Conservation (phyloP, 2,113 vertebrate species). For the Rousettus leschenaultii region DNA sequence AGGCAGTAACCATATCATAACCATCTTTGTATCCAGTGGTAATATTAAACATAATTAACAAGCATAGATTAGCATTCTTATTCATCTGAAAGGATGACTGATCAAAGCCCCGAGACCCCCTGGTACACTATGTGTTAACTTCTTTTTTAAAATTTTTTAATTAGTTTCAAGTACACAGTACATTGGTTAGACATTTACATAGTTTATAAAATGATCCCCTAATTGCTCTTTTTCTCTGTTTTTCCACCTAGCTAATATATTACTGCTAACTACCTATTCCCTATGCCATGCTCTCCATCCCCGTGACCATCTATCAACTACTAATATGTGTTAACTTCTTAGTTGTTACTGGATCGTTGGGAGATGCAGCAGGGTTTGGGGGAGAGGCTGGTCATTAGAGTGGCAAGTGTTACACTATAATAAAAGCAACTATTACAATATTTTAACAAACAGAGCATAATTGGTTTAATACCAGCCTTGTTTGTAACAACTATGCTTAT, state of each 20-base stretch:
- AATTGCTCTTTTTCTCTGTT: too few relatives aligned
- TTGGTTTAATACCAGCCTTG: not conserved
- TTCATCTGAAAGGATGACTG: not conserved
- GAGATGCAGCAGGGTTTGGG: not conserved
- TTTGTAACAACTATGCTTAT: conserved; percentile 9
- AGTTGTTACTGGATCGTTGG: not conserved
- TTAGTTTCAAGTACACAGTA: too few relatives aligned
- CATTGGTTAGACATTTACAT: too few relatives aligned
- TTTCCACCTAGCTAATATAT: too few relatives aligned
- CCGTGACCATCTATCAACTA: too few relatives aligned
- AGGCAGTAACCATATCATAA: not conserved
- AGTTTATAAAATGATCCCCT: too few relatives aligned
- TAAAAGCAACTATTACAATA: not conserved
- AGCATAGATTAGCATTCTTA: not conserved
- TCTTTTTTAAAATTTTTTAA: too few relatives aligned
- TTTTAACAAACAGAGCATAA: conserved; percentile 12
- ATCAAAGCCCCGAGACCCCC: not conserved
- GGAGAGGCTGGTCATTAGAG: not conserved
- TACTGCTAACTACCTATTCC: too few relatives aligned
- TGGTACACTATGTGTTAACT: not conserved
- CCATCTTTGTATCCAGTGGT: not conserved
- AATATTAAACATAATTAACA: conserved; percentile 20
- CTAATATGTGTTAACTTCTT: not conserved
- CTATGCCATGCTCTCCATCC: too few relatives aligned
- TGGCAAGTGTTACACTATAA: not conserved